phyloP scores from a whole-genome alignment of 2,113 vertebrate genomes.

The Morone chrysops region DNA sequence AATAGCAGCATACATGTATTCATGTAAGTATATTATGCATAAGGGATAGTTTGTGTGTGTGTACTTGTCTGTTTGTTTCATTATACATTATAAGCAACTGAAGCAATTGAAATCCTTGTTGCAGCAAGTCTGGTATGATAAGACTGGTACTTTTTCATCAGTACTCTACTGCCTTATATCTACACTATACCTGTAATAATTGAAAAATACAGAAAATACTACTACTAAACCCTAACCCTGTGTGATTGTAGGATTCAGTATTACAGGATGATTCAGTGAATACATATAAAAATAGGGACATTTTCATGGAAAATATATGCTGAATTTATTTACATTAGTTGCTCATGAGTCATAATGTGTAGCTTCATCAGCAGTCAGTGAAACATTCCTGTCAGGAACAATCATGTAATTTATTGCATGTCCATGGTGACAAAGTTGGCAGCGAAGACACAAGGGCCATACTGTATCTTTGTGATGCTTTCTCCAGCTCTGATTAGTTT shows the following conservation, averaged over 20 bases:
- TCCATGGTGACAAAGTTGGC: background rate
- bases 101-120: too few species aligned
- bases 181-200: background rate
- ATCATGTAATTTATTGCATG: background rate
- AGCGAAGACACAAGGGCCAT: background rate
- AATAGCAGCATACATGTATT: too few species aligned
- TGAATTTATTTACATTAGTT: background rate
- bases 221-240: too few species aligned
- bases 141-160: too few species aligned
- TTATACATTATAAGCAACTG: too few species aligned
- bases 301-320: background rate
- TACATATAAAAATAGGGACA: background rate
- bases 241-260: background rate
- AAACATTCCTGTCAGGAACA: conserved; percentile 24
- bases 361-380: conserved; percentile 1
- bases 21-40: too few species aligned
- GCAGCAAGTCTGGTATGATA: too few species aligned
- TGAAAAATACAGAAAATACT: background rate
- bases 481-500: background rate
- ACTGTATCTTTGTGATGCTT: background rate
- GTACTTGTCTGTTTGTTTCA: too few species aligned
- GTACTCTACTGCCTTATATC: background rate
- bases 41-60: too few species aligned
- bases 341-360: conserved; percentile 1
- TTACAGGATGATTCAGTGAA: background rate